Evolutionary conservation across 2,797 vertebrate species (phyloP).

Genomic region (Oreonectes daqikongensis): DNA sequence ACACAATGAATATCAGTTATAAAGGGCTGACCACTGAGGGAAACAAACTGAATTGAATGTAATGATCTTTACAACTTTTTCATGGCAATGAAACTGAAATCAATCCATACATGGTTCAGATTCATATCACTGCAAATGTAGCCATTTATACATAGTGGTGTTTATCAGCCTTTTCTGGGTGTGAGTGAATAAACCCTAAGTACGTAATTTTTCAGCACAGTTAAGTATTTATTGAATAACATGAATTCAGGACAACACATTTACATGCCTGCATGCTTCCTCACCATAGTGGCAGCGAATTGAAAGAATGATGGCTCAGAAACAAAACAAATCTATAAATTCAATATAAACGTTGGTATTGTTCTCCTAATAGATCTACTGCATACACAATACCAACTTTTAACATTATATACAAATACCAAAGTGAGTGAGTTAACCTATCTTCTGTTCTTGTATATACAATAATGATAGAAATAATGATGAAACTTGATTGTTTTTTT

Average conservation of each 20-base stretch:
- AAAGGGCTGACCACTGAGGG: conserved; percentile 9
- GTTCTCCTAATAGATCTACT: conserved; percentile 97
- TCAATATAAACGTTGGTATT: conserved; percentile 90
- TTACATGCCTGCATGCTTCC: conserved; percentile 99
- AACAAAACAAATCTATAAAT: conserved; percentile 83
- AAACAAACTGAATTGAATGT: conserved; percentile 11
- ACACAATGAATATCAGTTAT: conserved; percentile 12
- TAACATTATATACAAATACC: conserved; percentile 97
- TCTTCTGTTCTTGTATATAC: conserved; percentile 77
- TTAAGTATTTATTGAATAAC: conserved; percentile 99
- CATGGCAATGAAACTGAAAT: conserved; percentile 5
- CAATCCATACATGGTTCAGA: conserved; percentile 13
- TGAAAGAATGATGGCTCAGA: conserved; percentile 96
- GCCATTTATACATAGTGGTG: neutral
- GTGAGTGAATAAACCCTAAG: conserved; percentile 70
- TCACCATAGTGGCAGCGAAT: conserved; percentile 98
- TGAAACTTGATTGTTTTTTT: conserved; percentile 85
- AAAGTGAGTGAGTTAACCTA: conserved; percentile 72
- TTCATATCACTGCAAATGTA: conserved; percentile 25
- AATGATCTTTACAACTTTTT: conserved; percentile 37
- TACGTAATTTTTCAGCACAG: conserved; percentile 87
- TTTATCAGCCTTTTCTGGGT: conserved; percentile 63
- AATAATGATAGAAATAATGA: conserved; percentile 77
- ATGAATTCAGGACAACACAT: conserved; percentile 99
- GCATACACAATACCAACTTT: conserved; percentile 99